Evolutionary conservation across 2,888 invertebrate genomes (phyloP).

Genomic region (Dynastes maya): DNA sequence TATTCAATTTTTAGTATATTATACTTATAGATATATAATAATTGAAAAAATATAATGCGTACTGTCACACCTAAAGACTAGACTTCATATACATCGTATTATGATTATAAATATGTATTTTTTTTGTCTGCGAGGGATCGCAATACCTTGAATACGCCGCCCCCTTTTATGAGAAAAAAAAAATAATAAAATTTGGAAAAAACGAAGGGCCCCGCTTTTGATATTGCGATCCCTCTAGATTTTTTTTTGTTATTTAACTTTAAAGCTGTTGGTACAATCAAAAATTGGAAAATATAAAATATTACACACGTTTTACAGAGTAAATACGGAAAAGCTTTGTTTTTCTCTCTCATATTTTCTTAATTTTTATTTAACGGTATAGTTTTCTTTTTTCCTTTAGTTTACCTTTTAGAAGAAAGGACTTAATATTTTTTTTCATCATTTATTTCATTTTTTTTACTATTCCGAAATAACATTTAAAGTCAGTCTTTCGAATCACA

Average conservation of each 20-base stretch:
- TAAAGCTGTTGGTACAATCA: constrained; percentile 64
- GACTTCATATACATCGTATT: constrained; percentile 22
- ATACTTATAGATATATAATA: constrained; percentile 59
- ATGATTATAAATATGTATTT: constrained; percentile 51
- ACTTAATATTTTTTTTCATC: constrained; percentile 53
- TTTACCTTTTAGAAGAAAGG: constrained; percentile 50
- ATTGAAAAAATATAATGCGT: constrained; percentile 69
- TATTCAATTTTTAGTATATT: constrained; percentile 51
- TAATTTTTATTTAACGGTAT: constrained; percentile 6
- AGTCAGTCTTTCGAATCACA: constrained; percentile 75
- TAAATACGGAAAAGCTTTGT: constrained; percentile 44
- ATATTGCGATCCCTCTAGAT: constrained; percentile 44
- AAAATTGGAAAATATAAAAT: constrained; percentile 45
- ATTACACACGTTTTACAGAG: background rate
- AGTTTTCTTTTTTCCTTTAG: constrained; percentile 39
- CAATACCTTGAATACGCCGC: background rate
- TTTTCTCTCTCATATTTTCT: constrained; percentile 24
- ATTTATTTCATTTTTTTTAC: constrained; percentile 57
- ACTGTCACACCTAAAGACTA: constrained; percentile 64
- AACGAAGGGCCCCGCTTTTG: too few relatives aligned
- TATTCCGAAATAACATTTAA: constrained; percentile 71
- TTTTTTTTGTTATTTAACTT: constrained; percentile 59
- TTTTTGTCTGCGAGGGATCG: constrained; percentile 49
- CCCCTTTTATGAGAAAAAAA: too few relatives aligned
- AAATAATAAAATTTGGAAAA: too few relatives aligned